Percentiles rank a stretch among this genome's conserved stretches.
Evolutionary conservation across 23 tunicate species (phyloP).

Genomic region (Pegea sp.): DNA sequence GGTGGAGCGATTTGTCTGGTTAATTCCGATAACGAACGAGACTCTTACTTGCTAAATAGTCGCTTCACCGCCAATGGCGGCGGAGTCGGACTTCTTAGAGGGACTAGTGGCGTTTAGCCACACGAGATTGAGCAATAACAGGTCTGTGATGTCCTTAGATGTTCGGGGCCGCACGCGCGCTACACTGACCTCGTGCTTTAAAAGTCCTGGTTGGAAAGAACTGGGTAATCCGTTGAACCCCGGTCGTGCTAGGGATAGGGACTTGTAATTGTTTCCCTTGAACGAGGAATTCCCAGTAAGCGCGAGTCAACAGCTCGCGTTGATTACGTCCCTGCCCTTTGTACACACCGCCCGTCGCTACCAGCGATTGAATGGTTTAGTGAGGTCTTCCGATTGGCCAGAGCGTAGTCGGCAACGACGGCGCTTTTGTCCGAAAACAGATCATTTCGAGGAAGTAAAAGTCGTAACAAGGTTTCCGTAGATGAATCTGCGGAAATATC

Average conservation of each 20-base stretch:
- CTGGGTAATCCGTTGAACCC: conserved; percentile 42
- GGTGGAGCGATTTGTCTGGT: no score
- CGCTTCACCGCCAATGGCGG: no score
- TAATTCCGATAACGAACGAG: no score
- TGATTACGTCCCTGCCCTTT: no score
- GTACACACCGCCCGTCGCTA: no score
- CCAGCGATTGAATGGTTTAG: conserved; percentile 47
- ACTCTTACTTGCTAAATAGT: no score
- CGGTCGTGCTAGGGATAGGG: conserved; percentile 40
- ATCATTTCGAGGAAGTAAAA: conserved; percentile 14
- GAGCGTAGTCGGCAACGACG: no score
- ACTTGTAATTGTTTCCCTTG: conserved; percentile 38
- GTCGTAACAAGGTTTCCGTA: conserved; percentile 38
- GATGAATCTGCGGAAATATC: conserved; percentile 50
- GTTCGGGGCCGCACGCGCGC: conserved; percentile 87
- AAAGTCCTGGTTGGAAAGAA: conserved; percentile 9
- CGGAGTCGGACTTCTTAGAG: no score
- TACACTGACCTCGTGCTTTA: conserved; percentile 11
- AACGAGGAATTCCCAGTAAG: conserved; percentile 59
- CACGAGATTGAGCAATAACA: conserved; percentile 85
- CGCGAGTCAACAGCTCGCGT: conserved; percentile 48
- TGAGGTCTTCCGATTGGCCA: conserved; percentile 28
- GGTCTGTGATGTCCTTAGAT: conserved; percentile 81
- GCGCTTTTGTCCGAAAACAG: not conserved
- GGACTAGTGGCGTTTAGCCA: conserved; percentile 46